Conservation (phyloP, 2,888 invertebrate species). For the Lissonota sp. region DNA sequence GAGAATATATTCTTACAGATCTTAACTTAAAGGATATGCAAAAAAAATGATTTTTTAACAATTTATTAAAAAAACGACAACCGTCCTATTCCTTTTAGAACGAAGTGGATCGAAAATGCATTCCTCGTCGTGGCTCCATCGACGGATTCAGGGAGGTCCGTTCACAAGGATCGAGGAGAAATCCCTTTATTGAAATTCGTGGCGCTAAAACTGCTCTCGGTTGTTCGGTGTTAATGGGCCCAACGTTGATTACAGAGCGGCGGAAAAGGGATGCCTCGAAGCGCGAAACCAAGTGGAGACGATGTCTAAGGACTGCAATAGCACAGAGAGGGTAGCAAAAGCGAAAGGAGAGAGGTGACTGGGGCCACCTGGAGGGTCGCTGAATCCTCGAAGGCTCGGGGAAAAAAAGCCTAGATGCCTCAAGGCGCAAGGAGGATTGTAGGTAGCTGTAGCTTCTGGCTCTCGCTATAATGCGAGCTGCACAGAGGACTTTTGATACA, state of each 20-base stretch:
- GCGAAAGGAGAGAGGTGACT: constrained; percentile 38
- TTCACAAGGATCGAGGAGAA: no score
- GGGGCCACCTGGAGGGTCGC: constrained; percentile 76
- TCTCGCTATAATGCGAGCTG: constrained; percentile 19
- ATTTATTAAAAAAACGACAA: no score
- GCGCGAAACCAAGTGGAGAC: constrained; percentile 64
- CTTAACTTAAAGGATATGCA: no score
- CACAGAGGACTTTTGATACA: constrained; percentile 27
- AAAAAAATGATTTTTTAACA: no score
- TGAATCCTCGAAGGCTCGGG: constrained; percentile 70
- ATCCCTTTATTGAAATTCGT: constrained; percentile 70
- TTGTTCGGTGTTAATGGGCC: constrained; percentile 73
- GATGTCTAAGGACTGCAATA: constrained; percentile 12
- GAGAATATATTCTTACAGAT: no score
- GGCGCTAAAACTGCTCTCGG: constrained; percentile 62
- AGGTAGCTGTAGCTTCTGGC: constrained; percentile 26
- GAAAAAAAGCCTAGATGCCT: constrained; percentile 43
- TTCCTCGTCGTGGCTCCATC: no score
- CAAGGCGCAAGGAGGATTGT: constrained; percentile 48
- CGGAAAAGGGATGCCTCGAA: constrained; percentile 67
- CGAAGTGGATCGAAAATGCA: no score
- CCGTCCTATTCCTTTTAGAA: no score
- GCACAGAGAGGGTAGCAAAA: constrained; percentile 8
- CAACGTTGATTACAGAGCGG: constrained; percentile 78
- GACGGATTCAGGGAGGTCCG: no score